Conservation (phyloP, 2,797 vertebrate species). For the Gorsachius magnificus region DNA sequence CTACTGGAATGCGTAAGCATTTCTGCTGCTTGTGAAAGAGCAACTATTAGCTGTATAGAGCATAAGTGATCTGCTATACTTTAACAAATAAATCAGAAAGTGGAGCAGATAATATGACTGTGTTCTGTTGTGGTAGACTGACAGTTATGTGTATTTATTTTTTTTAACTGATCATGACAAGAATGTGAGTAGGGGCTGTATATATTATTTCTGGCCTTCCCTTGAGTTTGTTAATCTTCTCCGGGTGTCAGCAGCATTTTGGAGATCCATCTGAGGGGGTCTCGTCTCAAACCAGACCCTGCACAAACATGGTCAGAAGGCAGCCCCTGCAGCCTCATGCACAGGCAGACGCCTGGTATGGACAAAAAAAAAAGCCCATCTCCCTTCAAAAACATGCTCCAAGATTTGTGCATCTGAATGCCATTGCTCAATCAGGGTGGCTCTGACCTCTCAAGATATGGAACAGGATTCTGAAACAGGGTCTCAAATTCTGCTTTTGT, state of each 20-base stretch:
- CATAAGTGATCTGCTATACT: neutral
- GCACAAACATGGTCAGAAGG: neutral
- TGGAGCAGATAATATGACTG: constrained; percentile 47
- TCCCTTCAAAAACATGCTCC: neutral
- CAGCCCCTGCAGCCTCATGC: neutral
- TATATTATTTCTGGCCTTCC: constrained; percentile 28
- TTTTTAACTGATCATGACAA: constrained; percentile 48
- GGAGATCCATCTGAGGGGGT: neutral
- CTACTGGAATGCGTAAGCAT: constrained; percentile 72
- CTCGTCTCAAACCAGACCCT: neutral
- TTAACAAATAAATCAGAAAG: constrained; percentile 53
- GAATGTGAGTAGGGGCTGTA: constrained; percentile 11
- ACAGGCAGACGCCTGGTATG: neutral
- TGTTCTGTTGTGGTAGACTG: constrained; percentile 16
- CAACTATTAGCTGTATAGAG: constrained; percentile 33
- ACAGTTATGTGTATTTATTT: constrained; percentile 40
- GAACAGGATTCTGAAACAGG: neutral
- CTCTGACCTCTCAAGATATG: neutral
- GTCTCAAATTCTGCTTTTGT: neutral
- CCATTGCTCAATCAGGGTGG: neutral
- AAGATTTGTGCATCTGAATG: neutral
- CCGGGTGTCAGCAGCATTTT: neutral
- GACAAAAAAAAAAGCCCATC: neutral
- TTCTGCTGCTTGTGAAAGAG: constrained; percentile 59
- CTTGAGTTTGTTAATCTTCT: constrained; percentile 23